Percentiles rank a stretch among this genome's conserved stretches.
These are phyloP conservation scores for Brevipalpus yothersi DNA, from an alignment of 1,140 invertebrate species.

Conservation along the genomic window DNA sequence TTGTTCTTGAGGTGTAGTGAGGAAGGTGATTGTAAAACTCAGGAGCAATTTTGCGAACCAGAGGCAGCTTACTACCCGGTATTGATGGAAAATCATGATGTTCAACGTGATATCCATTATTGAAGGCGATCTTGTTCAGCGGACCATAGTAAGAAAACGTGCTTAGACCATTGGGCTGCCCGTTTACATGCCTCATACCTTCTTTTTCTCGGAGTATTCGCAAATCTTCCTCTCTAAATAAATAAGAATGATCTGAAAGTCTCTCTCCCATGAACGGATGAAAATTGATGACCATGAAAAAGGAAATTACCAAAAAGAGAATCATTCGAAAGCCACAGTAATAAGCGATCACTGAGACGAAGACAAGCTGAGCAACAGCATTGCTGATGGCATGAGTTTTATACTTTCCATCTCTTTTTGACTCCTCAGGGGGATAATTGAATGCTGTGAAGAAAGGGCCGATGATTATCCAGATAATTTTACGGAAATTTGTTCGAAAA, in stretches of 20 bases:
- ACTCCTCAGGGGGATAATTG: constrained; percentile 65
- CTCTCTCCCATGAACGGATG: constrained; percentile 97
- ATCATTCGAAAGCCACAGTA: constrained; percentile 52
- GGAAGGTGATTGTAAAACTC: constrained; percentile 90
- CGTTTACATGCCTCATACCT: too few relatives aligned
- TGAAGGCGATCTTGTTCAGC: constrained; percentile 88
- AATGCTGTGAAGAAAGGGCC: constrained; percentile 92
- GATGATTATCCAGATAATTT: constrained; percentile 75
- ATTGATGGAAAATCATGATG: constrained; percentile 87
- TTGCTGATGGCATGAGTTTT: constrained; percentile 59
- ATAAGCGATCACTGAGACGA: constrained; percentile 51
- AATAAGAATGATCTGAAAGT: constrained; percentile 86
- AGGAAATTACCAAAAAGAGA: constrained; percentile 58
- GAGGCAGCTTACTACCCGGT: constrained; percentile 68
- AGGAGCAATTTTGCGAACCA: constrained; percentile 28
- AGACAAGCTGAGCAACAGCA: constrained; percentile 55
- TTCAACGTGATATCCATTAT: constrained; percentile 64
- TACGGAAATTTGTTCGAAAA: constrained; percentile 73
- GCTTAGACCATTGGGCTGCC: too few relatives aligned
- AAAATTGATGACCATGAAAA: constrained; percentile 76
- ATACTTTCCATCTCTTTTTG: constrained; percentile 55
- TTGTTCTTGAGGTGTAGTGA: constrained; percentile 71
- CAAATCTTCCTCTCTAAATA: constrained; percentile 49
- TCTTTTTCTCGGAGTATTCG: neutral
- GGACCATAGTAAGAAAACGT: constrained; percentile 97